phyloP scores from a whole-genome alignment of 2,797 vertebrate genomes.

The Alauda arvensis region DNA sequence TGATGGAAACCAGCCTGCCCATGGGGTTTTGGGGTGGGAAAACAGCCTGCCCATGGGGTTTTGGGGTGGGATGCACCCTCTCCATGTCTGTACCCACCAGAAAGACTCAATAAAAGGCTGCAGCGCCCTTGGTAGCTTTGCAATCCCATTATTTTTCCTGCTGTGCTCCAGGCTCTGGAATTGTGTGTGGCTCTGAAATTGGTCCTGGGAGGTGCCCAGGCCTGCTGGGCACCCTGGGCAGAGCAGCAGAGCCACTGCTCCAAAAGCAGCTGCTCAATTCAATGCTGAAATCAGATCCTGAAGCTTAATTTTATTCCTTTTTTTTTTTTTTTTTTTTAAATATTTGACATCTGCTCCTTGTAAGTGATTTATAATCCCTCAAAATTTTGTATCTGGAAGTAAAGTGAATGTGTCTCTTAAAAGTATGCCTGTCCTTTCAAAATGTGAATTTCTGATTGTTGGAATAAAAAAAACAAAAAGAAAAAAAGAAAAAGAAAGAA shows the following conservation, averaged over 20 bases:
- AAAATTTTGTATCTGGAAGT: conserved; percentile 25
- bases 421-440: background rate
- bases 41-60: background rate
- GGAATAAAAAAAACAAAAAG: background rate
- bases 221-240: background rate
- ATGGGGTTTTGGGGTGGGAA: background rate
- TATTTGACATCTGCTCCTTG: background rate
- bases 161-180: background rate
- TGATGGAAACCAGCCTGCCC: background rate
- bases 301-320: background rate
- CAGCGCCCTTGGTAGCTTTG: accelerated
- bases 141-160: background rate
- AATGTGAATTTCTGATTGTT: conserved; percentile 34
- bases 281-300: background rate
- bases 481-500: background rate
- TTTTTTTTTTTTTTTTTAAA: background rate
- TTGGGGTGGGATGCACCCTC: background rate
- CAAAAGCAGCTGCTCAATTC: background rate
- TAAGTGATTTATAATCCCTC: background rate
- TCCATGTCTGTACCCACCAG: accelerated
- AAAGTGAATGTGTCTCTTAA: conserved; percentile 37
- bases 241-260: background rate
- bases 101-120: background rate
- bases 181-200: accelerated
- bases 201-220: background rate